phyloP scores from a whole-genome alignment of 1,140 invertebrate genomes.

The Rhagoletis pomonella region DNA sequence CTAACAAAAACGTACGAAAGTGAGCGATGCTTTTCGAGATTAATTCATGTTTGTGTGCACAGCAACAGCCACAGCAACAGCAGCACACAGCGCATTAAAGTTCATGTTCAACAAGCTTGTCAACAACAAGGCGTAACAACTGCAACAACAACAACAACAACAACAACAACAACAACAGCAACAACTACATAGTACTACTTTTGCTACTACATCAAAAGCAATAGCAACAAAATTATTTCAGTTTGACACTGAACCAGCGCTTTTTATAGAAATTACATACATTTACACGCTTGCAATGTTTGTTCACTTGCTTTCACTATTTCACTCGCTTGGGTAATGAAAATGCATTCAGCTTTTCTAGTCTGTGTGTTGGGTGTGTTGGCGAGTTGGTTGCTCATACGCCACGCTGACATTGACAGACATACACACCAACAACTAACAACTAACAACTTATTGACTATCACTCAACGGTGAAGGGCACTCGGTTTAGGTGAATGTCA shows the following conservation, averaged over 20 bases:
- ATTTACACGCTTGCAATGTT: background rate
- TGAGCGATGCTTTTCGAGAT: slow-evolving; percentile 38
- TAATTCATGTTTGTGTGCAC: slow-evolving; percentile 6
- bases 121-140: slow-evolving; percentile 41
- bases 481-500: slow-evolving; percentile 43
- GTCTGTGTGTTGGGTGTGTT: background rate
- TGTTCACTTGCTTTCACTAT: background rate
- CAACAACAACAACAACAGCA: slow-evolving; percentile 6
- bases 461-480: slow-evolving; percentile 38
- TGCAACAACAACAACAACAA: slow-evolving; percentile 34
- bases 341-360: slow-evolving; percentile 33
- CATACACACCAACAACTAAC: background rate
- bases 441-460: slow-evolving; percentile 2
- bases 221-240: slow-evolving; percentile 16
- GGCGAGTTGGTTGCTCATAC: slow-evolving; percentile 41
- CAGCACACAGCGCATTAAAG: background rate
- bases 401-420: slow-evolving; percentile 11
- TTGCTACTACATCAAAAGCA: background rate
- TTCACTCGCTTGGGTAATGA: background rate
- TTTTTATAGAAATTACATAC: background rate
- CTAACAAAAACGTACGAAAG: background rate
- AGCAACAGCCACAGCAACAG: too few relatives aligned
- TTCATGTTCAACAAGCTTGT: slow-evolving; percentile 51
- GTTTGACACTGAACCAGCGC: slow-evolving; percentile 1
- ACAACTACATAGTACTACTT: background rate